phyloP scores from a whole-genome alignment of 2,888 invertebrate species.

The Chrysodeixis includens region DNA sequence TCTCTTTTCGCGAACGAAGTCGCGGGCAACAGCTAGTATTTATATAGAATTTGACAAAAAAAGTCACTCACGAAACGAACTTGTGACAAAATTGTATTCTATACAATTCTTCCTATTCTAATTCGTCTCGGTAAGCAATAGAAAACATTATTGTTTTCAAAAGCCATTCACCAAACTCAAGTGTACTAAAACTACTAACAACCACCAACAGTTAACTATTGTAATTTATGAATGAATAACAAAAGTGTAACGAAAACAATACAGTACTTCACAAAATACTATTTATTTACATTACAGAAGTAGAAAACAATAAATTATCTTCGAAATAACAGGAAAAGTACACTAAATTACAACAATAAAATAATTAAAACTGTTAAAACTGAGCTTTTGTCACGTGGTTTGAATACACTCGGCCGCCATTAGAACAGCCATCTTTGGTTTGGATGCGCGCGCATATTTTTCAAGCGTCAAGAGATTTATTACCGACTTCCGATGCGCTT shows the following conservation, averaged over 20 bases:
- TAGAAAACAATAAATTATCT: constrained; percentile 30
- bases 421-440: constrained; percentile 56
- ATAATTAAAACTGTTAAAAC: constrained; percentile 59
- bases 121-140: background rate
- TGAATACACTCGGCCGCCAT: constrained; percentile 55
- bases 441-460: constrained; percentile 66
- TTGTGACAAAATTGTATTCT: no score
- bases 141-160: background rate
- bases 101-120: background rate
- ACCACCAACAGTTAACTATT: background rate
- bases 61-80: no score
- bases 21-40: no score
- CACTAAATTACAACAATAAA: constrained; percentile 41
- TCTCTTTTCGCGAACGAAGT: no score
- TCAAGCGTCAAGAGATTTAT: constrained; percentile 73
- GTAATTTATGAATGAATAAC: constrained; percentile 36
- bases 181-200: constrained; percentile 7
- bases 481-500: constrained; percentile 71
- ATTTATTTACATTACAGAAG: background rate
- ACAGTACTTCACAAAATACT: background rate
- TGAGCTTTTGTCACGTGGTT: constrained; percentile 52
- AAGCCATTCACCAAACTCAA: constrained; percentile 7
- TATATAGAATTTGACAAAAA: no score
- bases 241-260: constrained; percentile 20
- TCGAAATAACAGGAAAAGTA: constrained; percentile 44